Evolutionary conservation across 1,140 invertebrate genomes (phyloP).

Genomic region (Hyphantria cunea): DNA sequence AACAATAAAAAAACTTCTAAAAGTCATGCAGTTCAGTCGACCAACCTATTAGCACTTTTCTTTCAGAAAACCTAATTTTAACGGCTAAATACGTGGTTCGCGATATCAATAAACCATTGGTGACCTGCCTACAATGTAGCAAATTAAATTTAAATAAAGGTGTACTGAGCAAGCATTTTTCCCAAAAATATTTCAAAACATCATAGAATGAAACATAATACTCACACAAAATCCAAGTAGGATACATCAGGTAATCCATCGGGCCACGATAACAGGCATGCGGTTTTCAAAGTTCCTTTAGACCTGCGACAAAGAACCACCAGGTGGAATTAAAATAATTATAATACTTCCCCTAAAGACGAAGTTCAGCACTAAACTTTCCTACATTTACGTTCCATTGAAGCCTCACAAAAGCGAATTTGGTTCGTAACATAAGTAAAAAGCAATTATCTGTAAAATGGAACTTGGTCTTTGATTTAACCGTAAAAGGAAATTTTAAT

Average conservation of each 20-base stretch:
- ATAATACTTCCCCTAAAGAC: background rate
- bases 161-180: too few relatives aligned
- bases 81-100: too few relatives aligned
- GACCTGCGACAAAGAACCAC: constrained; percentile 52
- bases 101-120: too few relatives aligned
- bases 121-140: too few relatives aligned
- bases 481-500: background rate
- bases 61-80: too few relatives aligned
- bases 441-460: background rate
- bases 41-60: too few relatives aligned
- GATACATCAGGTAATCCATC: constrained; percentile 84
- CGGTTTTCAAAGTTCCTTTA: constrained; percentile 78
- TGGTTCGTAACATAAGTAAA: background rate
- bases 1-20: too few relatives aligned
- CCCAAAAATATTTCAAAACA: too few relatives aligned
- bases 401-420: background rate
- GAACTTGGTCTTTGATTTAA: background rate
- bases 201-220: too few relatives aligned
- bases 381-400: background rate
- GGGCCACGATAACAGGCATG: constrained; percentile 87
- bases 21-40: too few relatives aligned
- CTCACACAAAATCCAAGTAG: constrained; percentile 86
- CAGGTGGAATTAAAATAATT: constrained; percentile 4
- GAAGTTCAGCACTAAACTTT: background rate
- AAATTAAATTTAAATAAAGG: too few relatives aligned